A percentile compares a stretch with the other conserved stretches of the same genome.
Conservation (phyloP, 1,140 invertebrate genomes). For the Rhopalosiphum maidis region DNA sequence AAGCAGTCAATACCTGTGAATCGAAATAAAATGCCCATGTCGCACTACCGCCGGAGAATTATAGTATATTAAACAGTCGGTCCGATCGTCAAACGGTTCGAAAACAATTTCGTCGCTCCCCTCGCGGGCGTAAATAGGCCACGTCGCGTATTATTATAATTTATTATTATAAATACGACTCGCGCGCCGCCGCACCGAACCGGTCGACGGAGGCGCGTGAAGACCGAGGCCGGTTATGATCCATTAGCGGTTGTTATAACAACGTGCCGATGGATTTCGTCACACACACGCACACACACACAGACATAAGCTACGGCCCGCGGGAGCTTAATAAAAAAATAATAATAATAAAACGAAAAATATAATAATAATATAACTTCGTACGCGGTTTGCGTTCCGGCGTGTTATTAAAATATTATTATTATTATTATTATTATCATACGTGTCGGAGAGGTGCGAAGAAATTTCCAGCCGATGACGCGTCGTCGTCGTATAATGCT, state of each 20-base stretch:
- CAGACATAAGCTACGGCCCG: neutral
- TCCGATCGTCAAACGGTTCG: neutral
- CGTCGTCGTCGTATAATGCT: no score
- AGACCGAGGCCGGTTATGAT: slow-evolving; percentile 19
- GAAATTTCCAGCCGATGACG: slow-evolving; percentile 21
- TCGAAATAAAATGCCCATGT: neutral
- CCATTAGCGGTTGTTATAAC: slow-evolving; percentile 33
- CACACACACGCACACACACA: neutral
- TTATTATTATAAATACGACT: neutral
- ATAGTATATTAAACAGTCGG: neutral
- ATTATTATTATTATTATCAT: slow-evolving; percentile 22
- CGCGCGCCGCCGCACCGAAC: neutral
- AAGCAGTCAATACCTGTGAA: neutral
- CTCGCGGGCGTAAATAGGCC: neutral
- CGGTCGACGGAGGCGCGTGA: neutral
- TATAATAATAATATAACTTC: neutral
- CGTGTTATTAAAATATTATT: slow-evolving; percentile 30
- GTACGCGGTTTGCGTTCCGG: neutral
- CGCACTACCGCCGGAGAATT: no score
- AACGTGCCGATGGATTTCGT: slow-evolving; percentile 45
- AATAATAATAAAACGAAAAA: slow-evolving; percentile 25
- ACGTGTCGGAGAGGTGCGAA: slow-evolving; percentile 37
- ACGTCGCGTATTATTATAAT: neutral
- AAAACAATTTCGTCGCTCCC: neutral
- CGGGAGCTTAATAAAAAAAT: slow-evolving; percentile 23